phyloP scores from a whole-genome alignment of 2,797 vertebrate species.

The Channa striata region DNA sequence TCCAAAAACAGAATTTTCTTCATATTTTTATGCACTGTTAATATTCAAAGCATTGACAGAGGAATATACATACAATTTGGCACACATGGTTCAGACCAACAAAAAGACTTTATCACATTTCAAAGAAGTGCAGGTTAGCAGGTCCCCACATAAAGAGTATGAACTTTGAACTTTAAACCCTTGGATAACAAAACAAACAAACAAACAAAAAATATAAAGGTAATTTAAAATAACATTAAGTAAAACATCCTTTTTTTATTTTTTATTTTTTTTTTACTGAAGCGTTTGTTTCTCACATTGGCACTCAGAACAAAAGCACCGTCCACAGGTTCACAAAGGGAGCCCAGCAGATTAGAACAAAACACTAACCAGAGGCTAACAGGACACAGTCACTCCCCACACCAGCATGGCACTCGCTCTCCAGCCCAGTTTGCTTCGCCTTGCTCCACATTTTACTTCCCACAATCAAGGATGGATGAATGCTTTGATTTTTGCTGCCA shows the following conservation, averaged over 20 bases:
- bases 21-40: slow-evolving; percentile 81
- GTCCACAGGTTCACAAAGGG: slow-evolving; percentile 86
- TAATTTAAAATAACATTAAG: slow-evolving; percentile 79
- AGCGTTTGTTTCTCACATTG: slow-evolving; percentile 84
- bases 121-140: slow-evolving; percentile 77
- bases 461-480: slow-evolving; percentile 62
- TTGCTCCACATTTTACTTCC: slow-evolving; percentile 58
- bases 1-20: slow-evolving; percentile 72
- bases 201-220: slow-evolving; percentile 73
- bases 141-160: slow-evolving; percentile 75
- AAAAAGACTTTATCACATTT: slow-evolving; percentile 82
- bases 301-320: slow-evolving; percentile 83
- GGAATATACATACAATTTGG: slow-evolving; percentile 86
- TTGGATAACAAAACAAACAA: slow-evolving; percentile 75
- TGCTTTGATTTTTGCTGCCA: slow-evolving; percentile 73
- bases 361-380: slow-evolving; percentile 82
- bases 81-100: slow-evolving; percentile 86
- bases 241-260: slow-evolving; percentile 76
- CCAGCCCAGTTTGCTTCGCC: slow-evolving; percentile 59
- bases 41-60: slow-evolving; percentile 85
- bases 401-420: slow-evolving; percentile 73
- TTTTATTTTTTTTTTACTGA: slow-evolving; percentile 59
- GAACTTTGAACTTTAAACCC: slow-evolving; percentile 86
- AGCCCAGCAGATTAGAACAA: slow-evolving; percentile 84
- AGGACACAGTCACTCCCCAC: slow-evolving; percentile 84